These are phyloP conservation scores for Stegodyphus dumicola DNA, from an alignment of 1,140 invertebrate species.

Conservation along the genomic window DNA sequence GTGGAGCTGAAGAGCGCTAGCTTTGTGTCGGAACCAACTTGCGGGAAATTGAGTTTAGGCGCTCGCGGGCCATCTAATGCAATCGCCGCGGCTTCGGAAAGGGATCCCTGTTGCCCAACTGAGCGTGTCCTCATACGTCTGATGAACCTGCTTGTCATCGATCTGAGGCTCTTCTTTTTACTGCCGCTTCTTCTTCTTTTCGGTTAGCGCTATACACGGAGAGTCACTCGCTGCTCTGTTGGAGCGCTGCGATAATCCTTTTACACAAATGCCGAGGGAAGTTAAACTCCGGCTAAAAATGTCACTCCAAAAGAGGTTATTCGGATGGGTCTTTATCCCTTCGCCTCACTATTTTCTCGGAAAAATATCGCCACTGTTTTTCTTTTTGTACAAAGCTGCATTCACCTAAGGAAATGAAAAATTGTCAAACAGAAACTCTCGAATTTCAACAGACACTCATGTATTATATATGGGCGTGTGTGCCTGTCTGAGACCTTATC, in stretches of 20 bases:
- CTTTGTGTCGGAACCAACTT: conserved; percentile 38
- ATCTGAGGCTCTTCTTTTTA: conserved; percentile 1
- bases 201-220: neutral
- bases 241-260: neutral
- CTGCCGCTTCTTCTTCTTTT: neutral
- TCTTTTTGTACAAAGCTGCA: too few species aligned
- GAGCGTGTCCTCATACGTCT: conserved; percentile 35
- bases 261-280: neutral
- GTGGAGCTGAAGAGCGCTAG: neutral
- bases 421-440: too few species aligned
- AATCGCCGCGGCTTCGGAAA: conserved; percentile 34
- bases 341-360: too few species aligned
- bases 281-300: too few species aligned
- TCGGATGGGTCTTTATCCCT: too few species aligned
- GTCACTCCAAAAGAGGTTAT: too few species aligned
- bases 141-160: conserved; percentile 51
- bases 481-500: too few species aligned
- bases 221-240: neutral
- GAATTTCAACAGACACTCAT: too few species aligned
- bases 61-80: conserved; percentile 20
- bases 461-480: too few species aligned
- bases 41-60: conserved; percentile 49
- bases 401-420: too few species aligned
- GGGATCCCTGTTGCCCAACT: conserved; percentile 29
- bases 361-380: too few species aligned